Base-by-base conservation (phyloP, 2,113 vertebrate genomes). In the Otus sunia region DNA sequence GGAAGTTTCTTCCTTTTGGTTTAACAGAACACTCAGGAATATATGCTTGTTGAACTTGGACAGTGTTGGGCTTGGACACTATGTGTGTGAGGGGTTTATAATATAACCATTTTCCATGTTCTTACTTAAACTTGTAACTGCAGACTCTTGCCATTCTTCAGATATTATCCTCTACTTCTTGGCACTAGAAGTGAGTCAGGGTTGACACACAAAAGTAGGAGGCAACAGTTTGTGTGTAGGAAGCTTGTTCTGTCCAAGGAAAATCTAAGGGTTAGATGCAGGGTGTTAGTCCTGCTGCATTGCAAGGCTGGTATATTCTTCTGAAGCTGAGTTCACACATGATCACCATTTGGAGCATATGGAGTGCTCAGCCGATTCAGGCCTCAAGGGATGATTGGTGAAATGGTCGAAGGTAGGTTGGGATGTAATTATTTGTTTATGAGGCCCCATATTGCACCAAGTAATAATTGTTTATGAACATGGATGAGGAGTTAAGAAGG, bases 151-250 rank as follows among this genome's bases (percentile, higher is more conserved):
- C 74, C 34, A 20, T 89, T 95, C 66, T 90, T 94, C 29, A 72
- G 79, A 75, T 75, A 71, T 22, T 88, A 45, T 63, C 59, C 86
- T 68, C 52, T 92, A 12, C 74, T 78, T 90, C 64, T 75, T 95
- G 94, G 84, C 66, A 43, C 67, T 87, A 73, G 69, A 69, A 87
- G 37, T 94, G 94, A 97, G 86, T 95, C 89, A 95, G 88, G 83
- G 58, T 96, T 96, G 96, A 91, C 87, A 92, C 77, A 92, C 58
- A 86, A 78, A 94, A 95, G 94, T 95, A 85, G 95, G 95, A 96
- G 94, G 95, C 89, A 94, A 69, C 86, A 92, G 92, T 94, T 82
- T 92, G 89, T 90, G 78, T 95, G 94, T 97, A 88, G 92, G 93
- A 97, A 91, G 86, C 37, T 90, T 82, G 69, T 96, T 82, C 91